Conservation (phyloP, 1,140 invertebrate genomes). For the Pinna nobilis region DNA sequence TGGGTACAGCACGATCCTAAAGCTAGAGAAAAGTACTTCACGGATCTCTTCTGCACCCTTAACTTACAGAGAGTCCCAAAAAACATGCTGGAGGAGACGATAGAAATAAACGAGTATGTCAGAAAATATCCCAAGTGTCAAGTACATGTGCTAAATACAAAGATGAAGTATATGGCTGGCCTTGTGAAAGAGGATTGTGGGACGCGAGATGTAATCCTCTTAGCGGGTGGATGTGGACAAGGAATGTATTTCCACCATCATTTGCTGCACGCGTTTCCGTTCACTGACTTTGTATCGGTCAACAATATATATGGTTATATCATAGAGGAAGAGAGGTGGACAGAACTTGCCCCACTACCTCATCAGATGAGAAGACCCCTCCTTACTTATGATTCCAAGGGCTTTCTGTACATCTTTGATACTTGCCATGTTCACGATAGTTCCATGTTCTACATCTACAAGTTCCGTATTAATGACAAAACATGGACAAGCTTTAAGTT, state of each 20-base stretch:
- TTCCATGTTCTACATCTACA: slow-evolving; percentile 39
- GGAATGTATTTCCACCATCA: slow-evolving; percentile 43
- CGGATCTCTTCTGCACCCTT: slow-evolving; percentile 55
- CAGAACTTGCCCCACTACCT: slow-evolving; percentile 58
- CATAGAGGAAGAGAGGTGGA: slow-evolving; percentile 60
- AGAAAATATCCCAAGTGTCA: slow-evolving; percentile 49
- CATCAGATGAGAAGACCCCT: slow-evolving; percentile 49
- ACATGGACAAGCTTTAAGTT: slow-evolving; percentile 49
- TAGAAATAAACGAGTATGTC: slow-evolving; percentile 51
- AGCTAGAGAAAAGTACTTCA: slow-evolving; percentile 44
- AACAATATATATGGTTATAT: slow-evolving; percentile 59
- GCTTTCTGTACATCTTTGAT: slow-evolving; percentile 53
- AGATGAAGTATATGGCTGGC: slow-evolving; percentile 52
- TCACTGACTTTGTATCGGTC: slow-evolving; percentile 46
- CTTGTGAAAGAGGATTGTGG: slow-evolving; percentile 34
- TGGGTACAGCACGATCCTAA: slow-evolving; percentile 58
- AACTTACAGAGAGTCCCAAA: slow-evolving; percentile 48
- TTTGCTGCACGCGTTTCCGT: slow-evolving; percentile 44
- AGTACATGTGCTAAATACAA: slow-evolving; percentile 51
- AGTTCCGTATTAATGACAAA: slow-evolving; percentile 40
- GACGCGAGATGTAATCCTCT: slow-evolving; percentile 54
- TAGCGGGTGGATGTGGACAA: slow-evolving; percentile 54
- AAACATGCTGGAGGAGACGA: slow-evolving; percentile 37
- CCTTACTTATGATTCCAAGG: slow-evolving; percentile 40
- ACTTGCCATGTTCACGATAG: slow-evolving; percentile 34